These are phyloP conservation scores for Drosophila nikananu DNA, from an alignment of 1,140 invertebrate genomes.

Conservation along the genomic window DNA sequence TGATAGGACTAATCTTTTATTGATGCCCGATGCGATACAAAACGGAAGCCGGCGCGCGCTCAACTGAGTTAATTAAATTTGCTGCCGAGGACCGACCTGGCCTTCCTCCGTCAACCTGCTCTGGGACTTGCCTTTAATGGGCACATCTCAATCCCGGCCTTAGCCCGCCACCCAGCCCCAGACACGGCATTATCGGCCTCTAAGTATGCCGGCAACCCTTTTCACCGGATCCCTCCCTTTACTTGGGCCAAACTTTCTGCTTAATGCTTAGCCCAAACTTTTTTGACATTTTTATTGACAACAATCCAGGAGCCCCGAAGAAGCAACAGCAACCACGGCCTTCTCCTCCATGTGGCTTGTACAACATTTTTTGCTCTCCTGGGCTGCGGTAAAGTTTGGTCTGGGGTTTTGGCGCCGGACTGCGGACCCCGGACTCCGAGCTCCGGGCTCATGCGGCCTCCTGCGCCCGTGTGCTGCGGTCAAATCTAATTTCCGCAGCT, in stretches of 20 bases:
- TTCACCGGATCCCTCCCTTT: slow-evolving; percentile 40
- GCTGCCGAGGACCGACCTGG: slow-evolving; percentile 17
- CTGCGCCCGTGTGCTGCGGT: slow-evolving; percentile 73
- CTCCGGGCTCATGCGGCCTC: slow-evolving; percentile 26
- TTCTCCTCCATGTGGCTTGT: slow-evolving; percentile 30
- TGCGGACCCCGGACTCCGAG: neutral
- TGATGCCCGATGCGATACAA: slow-evolving; percentile 56
- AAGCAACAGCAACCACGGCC: slow-evolving; percentile 51
- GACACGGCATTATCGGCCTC: slow-evolving; percentile 14
- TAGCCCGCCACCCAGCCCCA: slow-evolving; percentile 1
- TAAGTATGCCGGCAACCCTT: slow-evolving; percentile 63
- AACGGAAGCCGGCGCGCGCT: slow-evolving; percentile 49
- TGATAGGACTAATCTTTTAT: slow-evolving; percentile 80
- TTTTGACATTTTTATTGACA: slow-evolving; percentile 84
- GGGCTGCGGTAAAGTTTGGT: slow-evolving; percentile 58
- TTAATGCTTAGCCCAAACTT: slow-evolving; percentile 79
- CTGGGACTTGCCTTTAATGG: slow-evolving; percentile 55
- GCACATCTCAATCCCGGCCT: slow-evolving; percentile 20
- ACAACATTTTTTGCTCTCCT: slow-evolving; percentile 41
- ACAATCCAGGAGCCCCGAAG: slow-evolving; percentile 54
- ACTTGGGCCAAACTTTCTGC: slow-evolving; percentile 47
- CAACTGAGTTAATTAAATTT: slow-evolving; percentile 84
- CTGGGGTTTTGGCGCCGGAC: slow-evolving; percentile 38
- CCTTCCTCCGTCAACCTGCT: slow-evolving; percentile 13
- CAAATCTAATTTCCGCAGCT: slow-evolving; percentile 84